phyloP scores from a whole-genome alignment of 2,888 invertebrate species.

The Therioaphis trifolii region DNA sequence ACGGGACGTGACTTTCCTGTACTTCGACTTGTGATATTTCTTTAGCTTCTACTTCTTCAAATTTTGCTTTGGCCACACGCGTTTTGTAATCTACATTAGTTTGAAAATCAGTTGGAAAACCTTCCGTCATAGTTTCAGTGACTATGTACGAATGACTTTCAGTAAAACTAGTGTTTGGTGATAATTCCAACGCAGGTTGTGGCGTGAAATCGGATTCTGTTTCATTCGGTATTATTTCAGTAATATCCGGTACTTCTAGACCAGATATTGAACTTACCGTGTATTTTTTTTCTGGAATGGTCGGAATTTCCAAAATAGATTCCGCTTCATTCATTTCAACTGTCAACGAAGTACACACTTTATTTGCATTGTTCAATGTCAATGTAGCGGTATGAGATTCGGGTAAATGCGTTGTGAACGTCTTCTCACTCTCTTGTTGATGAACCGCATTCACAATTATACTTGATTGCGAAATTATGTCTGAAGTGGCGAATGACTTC shows the following conservation, averaged over 20 bases:
- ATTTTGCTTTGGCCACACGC: conserved; percentile 71
- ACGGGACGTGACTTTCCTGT: conserved; percentile 72
- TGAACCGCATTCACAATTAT: conserved; percentile 75
- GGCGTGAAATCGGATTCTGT: conserved; percentile 73
- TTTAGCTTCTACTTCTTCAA: conserved; percentile 76
- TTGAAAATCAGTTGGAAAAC: conserved; percentile 71
- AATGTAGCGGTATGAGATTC: conserved; percentile 73
- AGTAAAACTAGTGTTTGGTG: conserved; percentile 65
- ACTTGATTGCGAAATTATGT: conserved; percentile 71
- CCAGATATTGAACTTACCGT: conserved; percentile 70
- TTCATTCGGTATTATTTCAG: conserved; percentile 76
- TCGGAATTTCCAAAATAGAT: conserved; percentile 70
- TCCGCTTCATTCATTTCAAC: conserved; percentile 76
- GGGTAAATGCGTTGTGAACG: conserved; percentile 71
- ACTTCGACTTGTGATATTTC: conserved; percentile 74
- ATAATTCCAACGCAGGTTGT: conserved; percentile 64
- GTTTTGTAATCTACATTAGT: conserved; percentile 72
- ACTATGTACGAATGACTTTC: conserved; percentile 74
- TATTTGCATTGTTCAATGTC: conserved; percentile 72
- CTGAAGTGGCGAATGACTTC: conserved; percentile 69
- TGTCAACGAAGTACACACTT: conserved; percentile 74
- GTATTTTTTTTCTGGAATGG: conserved; percentile 68
- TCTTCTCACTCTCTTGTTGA: conserved; percentile 76
- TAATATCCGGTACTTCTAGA: conserved; percentile 73
- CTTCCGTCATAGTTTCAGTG: conserved; percentile 74